Base-by-base conservation (phyloP, 1,140 invertebrate genomes). In the Meteorus sp. region DNA sequence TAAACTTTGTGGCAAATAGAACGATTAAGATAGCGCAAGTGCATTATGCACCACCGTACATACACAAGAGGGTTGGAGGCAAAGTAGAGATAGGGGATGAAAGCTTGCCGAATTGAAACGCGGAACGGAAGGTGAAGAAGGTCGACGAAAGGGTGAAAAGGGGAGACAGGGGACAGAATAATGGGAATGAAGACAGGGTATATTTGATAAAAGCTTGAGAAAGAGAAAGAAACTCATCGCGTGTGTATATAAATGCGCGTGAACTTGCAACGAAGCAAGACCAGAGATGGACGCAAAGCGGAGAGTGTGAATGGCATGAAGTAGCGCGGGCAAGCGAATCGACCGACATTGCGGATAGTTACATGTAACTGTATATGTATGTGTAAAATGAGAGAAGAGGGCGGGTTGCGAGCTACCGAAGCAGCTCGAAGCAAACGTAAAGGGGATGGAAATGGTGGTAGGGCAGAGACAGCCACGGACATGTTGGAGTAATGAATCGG, bases 401-500 rank as follows among this genome's bases (percentile, higher is more conserved):
- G 15, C 6, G 15, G 35, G 35, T 7, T 39, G 35, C 8, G 15
- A 39, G 35, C 35, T 39, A 20, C 2, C n/a, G 19, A 55, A n/a
- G 11, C 33, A 13, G 13, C 23, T 41, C n/a, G 33, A 44, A 48
- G 44, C 23, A 19, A 31, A 48, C 15, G 6, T 9, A 27, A 22
- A 20, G 39, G 51, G 13, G 13, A 19, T 48, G 47, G 13, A 56
- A 20, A 47, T 31, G 27, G 19, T 15, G 29, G 44, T 15, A 47
- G 23, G 4, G 41, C 27, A 37, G 29, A 56, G 22, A 39, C 35
- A 23, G 37, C 43, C 27, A 56, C 55, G 29, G 47, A 48, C 55
- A 56, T 56, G 55, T 56, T 27, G 27, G 27, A 19, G 43, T 56
- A 56, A 56, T 56, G 55, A 56, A 56, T 56, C 27, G 55, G 13